These are phyloP conservation scores for Pachypanchax playfairii DNA, from an alignment of 2,113 vertebrate genomes.

Conservation along the genomic window DNA sequence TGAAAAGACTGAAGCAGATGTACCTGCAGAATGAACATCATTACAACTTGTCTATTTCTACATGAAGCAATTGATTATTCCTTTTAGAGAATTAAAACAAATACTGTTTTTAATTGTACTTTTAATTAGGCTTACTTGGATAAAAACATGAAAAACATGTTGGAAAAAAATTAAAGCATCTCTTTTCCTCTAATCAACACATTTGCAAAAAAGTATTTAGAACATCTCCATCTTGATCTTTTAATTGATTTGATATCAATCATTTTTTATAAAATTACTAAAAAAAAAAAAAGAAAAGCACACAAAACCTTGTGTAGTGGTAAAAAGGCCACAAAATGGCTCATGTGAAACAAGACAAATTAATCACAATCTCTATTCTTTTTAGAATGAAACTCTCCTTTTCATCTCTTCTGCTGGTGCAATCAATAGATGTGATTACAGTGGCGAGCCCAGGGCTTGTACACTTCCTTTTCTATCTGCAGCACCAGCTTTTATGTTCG, in stretches of 20 bases:
- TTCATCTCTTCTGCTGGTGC: constrained; percentile 27
- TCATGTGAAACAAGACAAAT: constrained; percentile 34
- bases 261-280: background rate
- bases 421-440: constrained; percentile 64
- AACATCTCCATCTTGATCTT: background rate
- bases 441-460: constrained; percentile 33
- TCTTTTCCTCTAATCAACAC: background rate
- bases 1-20: background rate
- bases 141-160: too few species aligned
- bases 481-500: constrained; percentile 21
- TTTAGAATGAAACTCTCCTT: constrained; percentile 22
- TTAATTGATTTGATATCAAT: background rate
- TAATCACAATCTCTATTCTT: constrained; percentile 45
- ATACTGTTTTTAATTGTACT: background rate
- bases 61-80: too few species aligned
- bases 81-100: background rate
- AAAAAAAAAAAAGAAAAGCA: background rate
- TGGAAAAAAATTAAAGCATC: background rate
- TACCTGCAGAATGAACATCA: too few species aligned
- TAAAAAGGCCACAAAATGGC: constrained; percentile 6
- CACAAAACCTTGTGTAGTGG: background rate
- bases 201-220: background rate
- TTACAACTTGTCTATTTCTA: too few species aligned
- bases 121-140: too few species aligned
- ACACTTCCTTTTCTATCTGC: constrained; percentile 60